Percentiles rank a stretch among this genome's conserved stretches.
Conservation (phyloP, 2,113 vertebrate species). For the Rynchops niger region DNA sequence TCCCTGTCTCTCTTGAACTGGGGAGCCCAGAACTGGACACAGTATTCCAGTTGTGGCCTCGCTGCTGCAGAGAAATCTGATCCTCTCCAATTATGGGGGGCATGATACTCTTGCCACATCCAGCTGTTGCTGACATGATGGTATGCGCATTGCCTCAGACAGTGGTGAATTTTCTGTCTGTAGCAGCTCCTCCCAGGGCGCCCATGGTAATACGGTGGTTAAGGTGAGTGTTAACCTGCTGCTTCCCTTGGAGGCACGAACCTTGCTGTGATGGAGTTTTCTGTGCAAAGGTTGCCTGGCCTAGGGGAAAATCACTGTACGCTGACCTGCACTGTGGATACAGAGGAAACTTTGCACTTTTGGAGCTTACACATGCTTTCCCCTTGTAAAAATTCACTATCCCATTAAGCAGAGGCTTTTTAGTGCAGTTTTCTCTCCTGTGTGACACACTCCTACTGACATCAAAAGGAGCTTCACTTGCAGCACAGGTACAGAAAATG, state of each 20-base stretch:
- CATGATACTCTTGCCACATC: neutral
- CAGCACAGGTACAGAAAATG: neutral
- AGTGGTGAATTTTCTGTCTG: neutral
- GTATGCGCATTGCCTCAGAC: neutral
- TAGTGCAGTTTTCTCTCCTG: neutral
- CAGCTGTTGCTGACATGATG: neutral
- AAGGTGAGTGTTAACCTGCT: neutral
- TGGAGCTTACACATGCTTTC: neutral
- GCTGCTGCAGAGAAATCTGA: neutral
- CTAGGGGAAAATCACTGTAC: neutral
- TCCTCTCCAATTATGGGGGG: neutral
- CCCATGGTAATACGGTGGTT: neutral
- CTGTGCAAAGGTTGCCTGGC: neutral
- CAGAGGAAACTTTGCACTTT: neutral
- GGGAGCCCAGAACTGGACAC: too few species aligned
- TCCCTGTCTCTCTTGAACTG: too few species aligned
- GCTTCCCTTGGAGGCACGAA: neutral
- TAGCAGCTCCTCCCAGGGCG: neutral
- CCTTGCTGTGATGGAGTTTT: neutral
- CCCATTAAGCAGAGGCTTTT: neutral
- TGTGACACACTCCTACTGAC: rapidly evolving
- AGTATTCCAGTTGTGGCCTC: too few species aligned
- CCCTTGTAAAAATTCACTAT: neutral
- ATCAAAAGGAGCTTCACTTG: neutral
- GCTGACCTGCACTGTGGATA: neutral